Evolutionary conservation across 1,140 invertebrate genomes (phyloP).

Genomic region (Piezodorus guildinii): DNA sequence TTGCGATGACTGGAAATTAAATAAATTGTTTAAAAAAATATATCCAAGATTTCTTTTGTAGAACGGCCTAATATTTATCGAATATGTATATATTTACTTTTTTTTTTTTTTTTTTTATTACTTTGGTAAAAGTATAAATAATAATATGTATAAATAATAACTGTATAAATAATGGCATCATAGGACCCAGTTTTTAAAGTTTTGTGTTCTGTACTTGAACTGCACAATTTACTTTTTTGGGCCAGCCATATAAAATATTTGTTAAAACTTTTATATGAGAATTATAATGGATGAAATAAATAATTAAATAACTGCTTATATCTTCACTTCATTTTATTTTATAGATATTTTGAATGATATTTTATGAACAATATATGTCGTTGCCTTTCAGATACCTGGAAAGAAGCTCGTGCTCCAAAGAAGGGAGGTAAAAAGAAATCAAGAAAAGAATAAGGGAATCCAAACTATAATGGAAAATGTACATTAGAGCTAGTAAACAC

Average conservation of each 20-base stretch:
- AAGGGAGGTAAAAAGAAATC: constrained; percentile 53
- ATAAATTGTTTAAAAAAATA: too few relatives aligned
- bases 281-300: too few relatives aligned
- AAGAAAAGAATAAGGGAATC: constrained; percentile 49
- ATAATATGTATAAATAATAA: too few relatives aligned
- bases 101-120: too few relatives aligned
- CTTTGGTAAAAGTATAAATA: too few relatives aligned
- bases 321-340: not conserved
- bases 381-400: constrained; percentile 44
- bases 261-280: too few relatives aligned
- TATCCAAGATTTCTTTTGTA: too few relatives aligned
- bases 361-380: not conserved
- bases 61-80: too few relatives aligned
- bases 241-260: not conserved
- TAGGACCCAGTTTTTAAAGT: too few relatives aligned
- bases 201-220: not conserved
- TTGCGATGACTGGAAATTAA: too few relatives aligned
- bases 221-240: not conserved
- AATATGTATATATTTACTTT: too few relatives aligned
- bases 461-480: constrained; percentile 2
- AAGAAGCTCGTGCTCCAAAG: constrained; percentile 48
- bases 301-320: not conserved
- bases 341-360: not conserved
- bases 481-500: constrained; percentile 6
- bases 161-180: constrained; percentile 1